Evolutionary conservation across 2,888 invertebrate species (phyloP).

Genomic region (Chorisops tibialis): DNA sequence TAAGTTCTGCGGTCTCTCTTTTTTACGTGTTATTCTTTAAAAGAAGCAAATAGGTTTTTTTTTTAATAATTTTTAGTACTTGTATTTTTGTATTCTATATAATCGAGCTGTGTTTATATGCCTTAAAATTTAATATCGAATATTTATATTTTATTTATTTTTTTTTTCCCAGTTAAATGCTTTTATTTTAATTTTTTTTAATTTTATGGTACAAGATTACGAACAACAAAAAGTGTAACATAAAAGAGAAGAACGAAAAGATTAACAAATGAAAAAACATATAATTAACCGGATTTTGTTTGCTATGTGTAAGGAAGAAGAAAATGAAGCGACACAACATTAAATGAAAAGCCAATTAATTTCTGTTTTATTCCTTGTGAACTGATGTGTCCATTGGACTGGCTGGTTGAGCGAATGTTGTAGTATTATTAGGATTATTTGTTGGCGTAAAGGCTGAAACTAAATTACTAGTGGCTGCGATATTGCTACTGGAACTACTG

Average conservation of each 20-base stretch:
- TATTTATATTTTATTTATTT: neutral
- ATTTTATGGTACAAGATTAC: neutral
- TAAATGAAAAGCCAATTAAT: neutral
- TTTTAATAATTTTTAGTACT: neutral
- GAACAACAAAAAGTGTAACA: neutral
- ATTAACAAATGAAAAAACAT: too few relatives aligned
- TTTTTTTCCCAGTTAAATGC: too few relatives aligned
- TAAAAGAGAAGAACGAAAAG: neutral
- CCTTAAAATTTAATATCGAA: neutral
- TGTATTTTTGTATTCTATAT: neutral
- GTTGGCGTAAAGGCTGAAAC: constrained; percentile 44
- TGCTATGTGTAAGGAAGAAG: constrained; percentile 1
- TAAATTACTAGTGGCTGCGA: constrained; percentile 44
- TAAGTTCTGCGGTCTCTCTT: neutral
- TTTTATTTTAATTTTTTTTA: neutral
- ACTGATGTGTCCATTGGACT: constrained; percentile 73
- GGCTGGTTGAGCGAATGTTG: constrained; percentile 59
- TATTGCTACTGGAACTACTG: constrained; percentile 43
- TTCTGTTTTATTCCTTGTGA: constrained; percentile 61
- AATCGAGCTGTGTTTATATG: neutral
- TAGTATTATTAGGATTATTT: constrained; percentile 35
- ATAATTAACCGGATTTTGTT: too few relatives aligned
- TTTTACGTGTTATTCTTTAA: neutral
- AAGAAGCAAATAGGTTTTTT: neutral
- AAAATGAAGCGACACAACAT: constrained; percentile 10